Conservation (phyloP, 2,113 vertebrate genomes). For the Neopipo cinnamomea region DNA sequence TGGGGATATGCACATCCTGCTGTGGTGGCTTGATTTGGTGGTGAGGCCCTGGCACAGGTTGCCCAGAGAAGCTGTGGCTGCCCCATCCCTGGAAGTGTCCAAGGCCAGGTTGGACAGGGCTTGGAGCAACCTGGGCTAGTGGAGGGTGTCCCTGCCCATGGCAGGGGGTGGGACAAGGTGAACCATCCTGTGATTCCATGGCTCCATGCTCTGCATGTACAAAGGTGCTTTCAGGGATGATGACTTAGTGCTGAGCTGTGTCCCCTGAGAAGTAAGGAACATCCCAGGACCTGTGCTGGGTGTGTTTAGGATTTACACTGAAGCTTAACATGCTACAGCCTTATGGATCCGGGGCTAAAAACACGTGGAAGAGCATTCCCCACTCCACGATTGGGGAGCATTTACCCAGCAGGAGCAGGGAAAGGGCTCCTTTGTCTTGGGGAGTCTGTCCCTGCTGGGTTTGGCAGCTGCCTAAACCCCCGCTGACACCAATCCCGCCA, state of each 20-base stretch:
- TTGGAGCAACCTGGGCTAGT: accelerated
- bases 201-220: accelerated
- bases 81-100: not conserved
- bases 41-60: not conserved
- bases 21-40: not conserved
- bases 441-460: not conserved
- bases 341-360: not conserved
- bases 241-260: not conserved
- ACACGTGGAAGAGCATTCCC: not conserved
- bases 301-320: not conserved
- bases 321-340: not conserved
- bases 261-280: not conserved
- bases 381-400: accelerated
- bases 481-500: accelerated
- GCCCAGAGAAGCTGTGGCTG: not conserved
- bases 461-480: not conserved
- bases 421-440: not conserved
- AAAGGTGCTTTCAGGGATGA: not conserved
- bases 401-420: not conserved
- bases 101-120: accelerated
- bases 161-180: accelerated
- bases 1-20: accelerated
- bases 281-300: not conserved
- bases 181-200: not conserved
- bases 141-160: not conserved